phyloP scores from a whole-genome alignment of 1,140 invertebrate species.

The Gonioctena quinquepunctata region DNA sequence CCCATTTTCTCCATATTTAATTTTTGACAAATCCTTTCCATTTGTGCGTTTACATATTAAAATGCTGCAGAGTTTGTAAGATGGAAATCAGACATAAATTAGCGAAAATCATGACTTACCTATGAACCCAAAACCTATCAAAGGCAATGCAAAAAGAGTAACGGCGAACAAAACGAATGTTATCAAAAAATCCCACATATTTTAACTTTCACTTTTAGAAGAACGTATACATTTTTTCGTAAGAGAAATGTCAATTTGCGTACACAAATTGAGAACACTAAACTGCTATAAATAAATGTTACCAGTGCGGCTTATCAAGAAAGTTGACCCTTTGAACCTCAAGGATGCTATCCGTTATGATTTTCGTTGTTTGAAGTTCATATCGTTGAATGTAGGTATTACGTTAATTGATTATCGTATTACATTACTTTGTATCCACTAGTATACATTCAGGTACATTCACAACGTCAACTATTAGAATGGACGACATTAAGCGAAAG shows the following conservation, averaged over 20 bases:
- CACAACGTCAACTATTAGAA: too few relatives aligned
- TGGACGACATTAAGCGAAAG: too few relatives aligned
- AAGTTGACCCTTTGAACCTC: conserved; percentile 14
- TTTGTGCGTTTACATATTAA: too few relatives aligned
- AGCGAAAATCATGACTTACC: conserved; percentile 32
- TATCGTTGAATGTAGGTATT: too few relatives aligned
- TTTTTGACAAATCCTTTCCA: too few relatives aligned
- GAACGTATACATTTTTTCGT: neutral
- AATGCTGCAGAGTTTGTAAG: too few relatives aligned
- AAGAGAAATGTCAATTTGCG: neutral
- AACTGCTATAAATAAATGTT: conserved; percentile 22
- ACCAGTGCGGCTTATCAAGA: conserved; percentile 4
- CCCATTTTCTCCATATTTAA: too few relatives aligned
- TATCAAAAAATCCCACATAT: conserved; percentile 38
- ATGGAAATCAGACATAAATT: too few relatives aligned
- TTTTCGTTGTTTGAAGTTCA: neutral
- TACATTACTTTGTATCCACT: neutral
- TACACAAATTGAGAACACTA: neutral
- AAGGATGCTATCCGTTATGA: neutral
- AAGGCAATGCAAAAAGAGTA: conserved; percentile 28
- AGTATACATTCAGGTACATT: too few relatives aligned
- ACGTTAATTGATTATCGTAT: neutral
- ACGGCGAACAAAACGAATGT: conserved; percentile 35
- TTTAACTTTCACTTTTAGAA: neutral
- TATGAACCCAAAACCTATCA: conserved; percentile 26